Percentiles rank a stretch among this genome's conserved stretches.
Conservation (phyloP, 2,797 vertebrate species). For the Hydrophis major region DNA sequence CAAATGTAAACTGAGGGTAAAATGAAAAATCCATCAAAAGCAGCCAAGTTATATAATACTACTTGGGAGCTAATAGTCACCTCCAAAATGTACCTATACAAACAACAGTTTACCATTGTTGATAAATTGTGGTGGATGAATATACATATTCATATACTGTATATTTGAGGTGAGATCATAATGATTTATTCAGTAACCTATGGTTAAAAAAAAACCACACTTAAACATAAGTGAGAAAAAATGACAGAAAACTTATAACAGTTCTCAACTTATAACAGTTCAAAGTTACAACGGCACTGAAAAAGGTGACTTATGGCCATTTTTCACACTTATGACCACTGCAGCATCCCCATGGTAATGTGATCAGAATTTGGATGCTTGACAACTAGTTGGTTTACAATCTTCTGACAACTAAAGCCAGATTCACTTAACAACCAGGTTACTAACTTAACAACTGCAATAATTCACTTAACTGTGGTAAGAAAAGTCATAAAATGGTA, state of each 20-base stretch:
- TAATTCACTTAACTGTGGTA: no score
- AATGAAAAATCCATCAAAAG: background rate
- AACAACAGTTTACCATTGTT: background rate
- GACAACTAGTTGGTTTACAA: no score
- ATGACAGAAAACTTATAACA: background rate
- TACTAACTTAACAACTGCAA: no score
- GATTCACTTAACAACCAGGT: no score
- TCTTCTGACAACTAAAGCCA: no score
- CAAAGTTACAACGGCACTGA: no score
- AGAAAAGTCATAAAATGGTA: no score
- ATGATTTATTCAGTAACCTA: background rate
- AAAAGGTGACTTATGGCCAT: no score
- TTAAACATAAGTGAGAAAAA: background rate
- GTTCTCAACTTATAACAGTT: no score
- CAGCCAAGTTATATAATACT: background rate
- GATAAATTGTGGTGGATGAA: background rate
- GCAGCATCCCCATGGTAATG: no score
- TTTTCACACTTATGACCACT: no score
- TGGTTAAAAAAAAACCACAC: background rate
- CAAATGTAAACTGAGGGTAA: background rate
- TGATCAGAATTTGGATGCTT: no score
- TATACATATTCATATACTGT: background rate
- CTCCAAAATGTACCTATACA: background rate
- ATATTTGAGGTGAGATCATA: background rate
- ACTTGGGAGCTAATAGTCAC: background rate